phyloP scores from a whole-genome alignment of 2,888 invertebrate species.

The Drosophila basisetae region DNA sequence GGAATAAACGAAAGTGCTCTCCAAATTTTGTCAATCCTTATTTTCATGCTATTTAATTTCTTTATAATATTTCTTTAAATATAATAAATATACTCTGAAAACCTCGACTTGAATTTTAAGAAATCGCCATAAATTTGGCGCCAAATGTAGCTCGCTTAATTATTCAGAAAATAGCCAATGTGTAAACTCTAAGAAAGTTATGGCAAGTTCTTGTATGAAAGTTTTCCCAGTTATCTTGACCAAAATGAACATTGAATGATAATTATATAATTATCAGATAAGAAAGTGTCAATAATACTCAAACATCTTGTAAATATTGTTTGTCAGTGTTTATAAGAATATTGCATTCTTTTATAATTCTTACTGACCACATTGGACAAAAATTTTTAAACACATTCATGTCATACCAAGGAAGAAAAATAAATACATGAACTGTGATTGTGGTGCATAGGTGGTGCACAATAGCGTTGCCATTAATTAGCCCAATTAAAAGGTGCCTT shows the following conservation, averaged over 20 bases:
- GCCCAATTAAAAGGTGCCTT: constrained; percentile 61
- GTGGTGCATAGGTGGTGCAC: constrained; percentile 39
- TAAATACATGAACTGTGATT: background rate
- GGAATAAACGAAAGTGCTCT: background rate
- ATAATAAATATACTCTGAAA: background rate
- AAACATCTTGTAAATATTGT: background rate
- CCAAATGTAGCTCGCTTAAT: background rate
- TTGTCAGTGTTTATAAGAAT: background rate
- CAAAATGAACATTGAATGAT: background rate
- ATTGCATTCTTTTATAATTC: background rate
- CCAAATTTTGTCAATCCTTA: background rate
- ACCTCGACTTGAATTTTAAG: background rate
- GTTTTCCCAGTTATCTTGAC: background rate
- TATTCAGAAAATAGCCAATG: background rate
- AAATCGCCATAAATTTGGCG: background rate
- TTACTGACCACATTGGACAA: background rate
- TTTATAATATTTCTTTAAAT: background rate
- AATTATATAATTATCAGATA: background rate
- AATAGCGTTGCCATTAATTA: constrained; percentile 76
- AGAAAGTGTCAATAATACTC: background rate
- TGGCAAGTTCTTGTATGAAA: background rate
- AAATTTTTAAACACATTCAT: background rate
- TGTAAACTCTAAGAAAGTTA: background rate
- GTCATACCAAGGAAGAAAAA: background rate
- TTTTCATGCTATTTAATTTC: too few relatives aligned